Conservation (phyloP, 2,113 vertebrate genomes). For the Cepphus grylle region DNA sequence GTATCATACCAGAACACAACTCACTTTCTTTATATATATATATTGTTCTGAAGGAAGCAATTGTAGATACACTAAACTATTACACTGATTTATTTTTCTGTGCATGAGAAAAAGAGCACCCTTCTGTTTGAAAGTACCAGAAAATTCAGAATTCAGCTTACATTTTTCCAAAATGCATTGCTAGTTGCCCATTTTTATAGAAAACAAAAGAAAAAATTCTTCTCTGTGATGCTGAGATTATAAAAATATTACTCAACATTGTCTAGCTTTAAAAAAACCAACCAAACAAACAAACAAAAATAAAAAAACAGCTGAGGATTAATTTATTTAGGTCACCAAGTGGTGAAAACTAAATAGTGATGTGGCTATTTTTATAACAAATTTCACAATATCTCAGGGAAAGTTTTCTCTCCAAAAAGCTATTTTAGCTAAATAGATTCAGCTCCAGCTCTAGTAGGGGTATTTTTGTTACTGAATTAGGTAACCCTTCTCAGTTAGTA, state of each 20-base stretch:
- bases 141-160: background rate
- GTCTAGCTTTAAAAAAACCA: background rate
- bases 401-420: background rate
- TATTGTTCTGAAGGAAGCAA: background rate
- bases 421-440: background rate
- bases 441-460: background rate
- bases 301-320: background rate
- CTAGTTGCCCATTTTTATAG: background rate
- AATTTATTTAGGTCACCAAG: background rate
- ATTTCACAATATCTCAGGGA: background rate
- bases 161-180: background rate
- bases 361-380: background rate
- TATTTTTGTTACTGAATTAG: background rate
- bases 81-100: background rate
- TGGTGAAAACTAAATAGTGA: background rate
- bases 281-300: background rate
- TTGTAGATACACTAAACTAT: background rate
- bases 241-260: background rate
- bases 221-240: background rate
- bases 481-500: background rate
- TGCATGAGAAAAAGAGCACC: background rate
- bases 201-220: background rate
- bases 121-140: background rate
- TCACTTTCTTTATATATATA: background rate
- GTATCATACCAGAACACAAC: background rate